Evolutionary conservation across 2,888 invertebrate species (phyloP).

Genomic region (Bimastos eiseni): DNA sequence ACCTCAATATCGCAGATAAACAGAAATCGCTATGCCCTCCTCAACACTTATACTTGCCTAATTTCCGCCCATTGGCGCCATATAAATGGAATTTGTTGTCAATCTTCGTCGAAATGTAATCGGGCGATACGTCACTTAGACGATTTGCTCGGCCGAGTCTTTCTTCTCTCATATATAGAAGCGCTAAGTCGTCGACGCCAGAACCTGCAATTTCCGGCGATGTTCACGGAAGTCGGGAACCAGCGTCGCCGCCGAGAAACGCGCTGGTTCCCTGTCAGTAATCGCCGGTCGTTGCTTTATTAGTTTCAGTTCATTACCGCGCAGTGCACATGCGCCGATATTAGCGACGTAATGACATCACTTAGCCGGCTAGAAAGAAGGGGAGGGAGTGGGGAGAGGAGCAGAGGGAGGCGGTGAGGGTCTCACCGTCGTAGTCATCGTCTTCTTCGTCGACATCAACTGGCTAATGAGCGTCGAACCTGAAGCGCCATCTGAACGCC

Average conservation of each 20-base stretch:
- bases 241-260: neutral
- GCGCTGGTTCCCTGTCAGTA: constrained; percentile 21
- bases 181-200: neutral
- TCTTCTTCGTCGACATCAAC: neutral
- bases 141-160: neutral
- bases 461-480: constrained; percentile 6
- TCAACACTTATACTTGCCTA: neutral
- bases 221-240: constrained; percentile 4
- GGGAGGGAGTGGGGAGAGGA: neutral
- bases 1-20: neutral
- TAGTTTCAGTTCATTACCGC: neutral
- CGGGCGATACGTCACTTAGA: neutral
- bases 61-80: neutral
- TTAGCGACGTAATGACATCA: constrained; percentile 22
- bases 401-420: neutral
- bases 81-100: neutral
- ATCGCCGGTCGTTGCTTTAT: neutral
- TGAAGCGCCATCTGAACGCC: neutral
- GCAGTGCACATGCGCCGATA: neutral
- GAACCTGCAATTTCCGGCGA: constrained; percentile 20
- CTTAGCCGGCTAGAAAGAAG: neutral
- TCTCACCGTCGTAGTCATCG: neutral
- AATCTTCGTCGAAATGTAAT: neutral
- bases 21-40: neutral
- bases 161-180: neutral